Base-by-base conservation (phyloP, 2,797 vertebrate genomes). In the Chaetophractus vellerosus region DNA sequence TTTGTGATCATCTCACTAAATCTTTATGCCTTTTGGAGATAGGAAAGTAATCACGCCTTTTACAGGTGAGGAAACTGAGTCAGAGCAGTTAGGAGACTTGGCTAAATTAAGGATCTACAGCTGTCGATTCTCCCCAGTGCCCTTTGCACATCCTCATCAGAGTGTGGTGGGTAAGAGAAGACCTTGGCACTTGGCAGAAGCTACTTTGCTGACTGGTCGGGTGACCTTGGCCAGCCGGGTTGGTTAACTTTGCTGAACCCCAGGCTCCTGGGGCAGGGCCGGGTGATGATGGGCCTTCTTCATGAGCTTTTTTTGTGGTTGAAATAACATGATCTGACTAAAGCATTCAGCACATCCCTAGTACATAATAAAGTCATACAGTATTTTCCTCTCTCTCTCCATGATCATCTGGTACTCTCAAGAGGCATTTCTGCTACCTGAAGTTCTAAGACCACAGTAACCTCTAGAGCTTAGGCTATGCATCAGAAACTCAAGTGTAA, bases 41-140 rank as follows among this genome's bases (percentile, higher is more conserved):
- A 50, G 63, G n/a, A 82, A 61, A 38, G 33, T 41, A 64, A 38
- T 38, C 45, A 45, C 45, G 5, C 45, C 45, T 45, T 45, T 45
- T 45, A 45, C 45, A 9, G 45, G 9, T 45, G 9, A 45, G 45
- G 5, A 45, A 45, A 45, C 5, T 45, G 45, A 45, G 45, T 45
- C 45, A 45, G 72, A 84, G 24, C 4, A 4, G 14, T 33, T 50
- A 57, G 74, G 66, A 79, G 64, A 33, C 55, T 63, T 21, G 5
- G 64, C 76, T 85, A 80, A 36, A 38, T 5, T 31, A 7, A 68
- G 9, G 10, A n/a, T 74, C 45, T 8, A 8, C 2, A 31, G 21
- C 33, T 38, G 45, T 28, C 0, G 2, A 12, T 41, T 76, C 12
- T n/a, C 14, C 24, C 78, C 15, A 0, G 8, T 12, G 31, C 7